These are phyloP conservation scores for Hypomecis punctinalis DNA, from an alignment of 2,888 invertebrate genomes.

Conservation along the genomic window DNA sequence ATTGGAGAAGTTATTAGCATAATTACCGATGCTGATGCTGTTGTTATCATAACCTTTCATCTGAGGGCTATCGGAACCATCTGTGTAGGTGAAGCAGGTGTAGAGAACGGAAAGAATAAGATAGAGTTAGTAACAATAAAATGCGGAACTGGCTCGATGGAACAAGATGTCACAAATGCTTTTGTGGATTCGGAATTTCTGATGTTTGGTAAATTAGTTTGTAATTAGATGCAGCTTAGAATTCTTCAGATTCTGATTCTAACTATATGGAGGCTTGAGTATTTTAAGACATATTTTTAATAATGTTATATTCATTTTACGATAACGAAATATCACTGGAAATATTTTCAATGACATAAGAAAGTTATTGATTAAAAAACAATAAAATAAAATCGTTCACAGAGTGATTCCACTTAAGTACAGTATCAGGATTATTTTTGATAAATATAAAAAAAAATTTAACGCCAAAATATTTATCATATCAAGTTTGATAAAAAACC, in stretches of 20 bases:
- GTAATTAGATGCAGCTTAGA: background rate
- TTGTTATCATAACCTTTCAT: conserved; percentile 45
- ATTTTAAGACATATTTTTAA: no score
- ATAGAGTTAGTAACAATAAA: conserved; percentile 5
- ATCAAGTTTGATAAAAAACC: no score
- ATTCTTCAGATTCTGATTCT: background rate
- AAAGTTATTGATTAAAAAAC: no score
- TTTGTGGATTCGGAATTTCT: conserved; percentile 3
- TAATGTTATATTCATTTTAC: no score
- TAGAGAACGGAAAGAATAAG: conserved; percentile 8
- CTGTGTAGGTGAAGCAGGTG: conserved; percentile 32
- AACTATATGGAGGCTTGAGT: no score
- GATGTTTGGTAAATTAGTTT: background rate
- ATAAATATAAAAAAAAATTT: no score
- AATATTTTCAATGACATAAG: no score
- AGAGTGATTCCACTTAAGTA: no score
- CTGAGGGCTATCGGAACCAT: conserved; percentile 26
- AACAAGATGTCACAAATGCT: conserved; percentile 15
- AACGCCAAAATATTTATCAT: no score
- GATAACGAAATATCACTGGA: no score
- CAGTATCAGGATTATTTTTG: no score
- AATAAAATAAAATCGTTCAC: no score
- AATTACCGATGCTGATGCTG: conserved; percentile 39
- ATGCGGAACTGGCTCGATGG: conserved; percentile 9
- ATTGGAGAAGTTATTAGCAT: conserved; percentile 43